Conservation (phyloP, 1,140 invertebrate species). For the Drosophila dunni region DNA sequence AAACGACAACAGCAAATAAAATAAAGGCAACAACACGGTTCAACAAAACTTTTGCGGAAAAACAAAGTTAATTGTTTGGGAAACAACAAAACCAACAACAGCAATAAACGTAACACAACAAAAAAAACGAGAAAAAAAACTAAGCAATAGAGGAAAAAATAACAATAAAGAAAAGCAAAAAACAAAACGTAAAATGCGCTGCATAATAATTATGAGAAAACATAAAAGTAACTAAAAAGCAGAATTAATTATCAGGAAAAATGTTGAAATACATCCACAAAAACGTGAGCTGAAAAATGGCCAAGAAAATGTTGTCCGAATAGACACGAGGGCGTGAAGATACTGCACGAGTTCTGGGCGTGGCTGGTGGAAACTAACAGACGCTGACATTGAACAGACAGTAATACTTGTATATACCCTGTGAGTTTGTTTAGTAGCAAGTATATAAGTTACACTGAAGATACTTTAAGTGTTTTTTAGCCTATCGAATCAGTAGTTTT, state of each 20-base stretch:
- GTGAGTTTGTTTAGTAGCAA: background rate
- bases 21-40: background rate
- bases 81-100: conserved; percentile 19
- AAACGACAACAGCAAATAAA: background rate
- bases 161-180: conserved; percentile 40
- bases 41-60: conserved; percentile 51
- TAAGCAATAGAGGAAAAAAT: conserved; percentile 23
- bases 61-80: conserved; percentile 71
- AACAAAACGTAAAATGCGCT: conserved; percentile 45
- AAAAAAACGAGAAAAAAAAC: conserved; percentile 12
- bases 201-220: conserved; percentile 79
- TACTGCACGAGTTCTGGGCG: conserved; percentile 5
- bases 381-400: conserved; percentile 4
- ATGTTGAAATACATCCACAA: conserved; percentile 42
- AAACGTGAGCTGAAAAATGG: conserved; percentile 44
- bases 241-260: conserved; percentile 71
- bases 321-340: conserved; percentile 1
- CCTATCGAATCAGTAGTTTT: background rate
- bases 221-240: conserved; percentile 53
- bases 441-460: too few species aligned
- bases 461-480: too few species aligned
- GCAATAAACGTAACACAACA: background rate
- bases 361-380: conserved; percentile 26
- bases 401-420: conserved; percentile 6
- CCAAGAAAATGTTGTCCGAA: conserved; percentile 24